Conservation (phyloP, 2,113 vertebrate genomes). For the Gobius niger region DNA sequence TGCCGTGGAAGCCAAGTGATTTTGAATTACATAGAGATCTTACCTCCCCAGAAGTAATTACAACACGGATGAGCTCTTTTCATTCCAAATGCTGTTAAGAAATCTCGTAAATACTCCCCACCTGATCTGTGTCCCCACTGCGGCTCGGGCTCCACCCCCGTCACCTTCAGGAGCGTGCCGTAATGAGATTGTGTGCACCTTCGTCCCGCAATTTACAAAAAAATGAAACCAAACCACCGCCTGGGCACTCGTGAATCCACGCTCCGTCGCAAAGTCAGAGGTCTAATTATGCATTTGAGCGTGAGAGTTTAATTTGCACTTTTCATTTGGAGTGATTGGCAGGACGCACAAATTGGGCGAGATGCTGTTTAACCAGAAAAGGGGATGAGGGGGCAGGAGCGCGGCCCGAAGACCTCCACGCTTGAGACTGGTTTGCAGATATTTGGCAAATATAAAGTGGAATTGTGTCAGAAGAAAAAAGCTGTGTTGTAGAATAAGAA, state of each 20-base stretch:
- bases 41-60: slow-evolving; percentile 3
- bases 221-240: slow-evolving; percentile 6
- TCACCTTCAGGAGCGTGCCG: neutral
- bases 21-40: neutral
- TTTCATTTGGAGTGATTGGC: slow-evolving; percentile 73
- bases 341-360: slow-evolving; percentile 54
- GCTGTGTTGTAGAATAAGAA: no score
- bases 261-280: slow-evolving; percentile 65
- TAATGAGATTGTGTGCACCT: slow-evolving; percentile 25
- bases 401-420: slow-evolving; percentile 23
- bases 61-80: neutral
- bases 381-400: slow-evolving; percentile 5
- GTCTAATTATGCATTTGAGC: slow-evolving; percentile 73
- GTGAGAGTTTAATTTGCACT: slow-evolving; percentile 74
- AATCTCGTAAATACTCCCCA: slow-evolving; percentile 34
- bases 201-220: slow-evolving; percentile 6
- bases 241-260: slow-evolving; percentile 45
- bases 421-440: no score
- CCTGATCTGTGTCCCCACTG: slow-evolving; percentile 15
- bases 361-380: slow-evolving; percentile 59
- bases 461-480: no score
- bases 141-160: slow-evolving; percentile 23
- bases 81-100: slow-evolving; percentile 11
- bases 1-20: neutral
- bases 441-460: no score